Conservation (phyloP, 1,140 invertebrate genomes). For the Oncopodura yosiiana region DNA sequence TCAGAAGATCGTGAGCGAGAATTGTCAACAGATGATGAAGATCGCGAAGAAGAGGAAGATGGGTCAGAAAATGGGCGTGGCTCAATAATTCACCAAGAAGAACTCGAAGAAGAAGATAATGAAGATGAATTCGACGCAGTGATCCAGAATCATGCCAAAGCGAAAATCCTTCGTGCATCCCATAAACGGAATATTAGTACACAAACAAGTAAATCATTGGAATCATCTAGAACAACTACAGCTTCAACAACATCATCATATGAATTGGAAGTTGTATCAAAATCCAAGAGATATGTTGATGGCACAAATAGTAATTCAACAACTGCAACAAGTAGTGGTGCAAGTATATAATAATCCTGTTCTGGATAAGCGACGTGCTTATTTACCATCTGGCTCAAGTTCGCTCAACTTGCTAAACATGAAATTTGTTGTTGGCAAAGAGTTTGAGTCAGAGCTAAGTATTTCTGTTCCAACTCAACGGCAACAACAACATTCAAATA, state of each 20-base stretch:
- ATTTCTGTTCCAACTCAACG: conserved; percentile 11
- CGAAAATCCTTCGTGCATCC: background rate
- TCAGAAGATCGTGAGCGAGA: no score
- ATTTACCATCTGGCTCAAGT: conserved; percentile 13
- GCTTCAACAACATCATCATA: conserved; percentile 12
- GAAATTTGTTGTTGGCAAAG: conserved; percentile 17
- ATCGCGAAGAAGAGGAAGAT: background rate
- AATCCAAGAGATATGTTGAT: conserved; percentile 10
- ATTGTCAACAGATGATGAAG: background rate
- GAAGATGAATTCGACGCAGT: conserved; percentile 15
- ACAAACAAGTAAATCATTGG: conserved; percentile 17
- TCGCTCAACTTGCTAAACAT: conserved; percentile 19
- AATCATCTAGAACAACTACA: conserved; percentile 8
- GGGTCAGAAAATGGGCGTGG: no score
- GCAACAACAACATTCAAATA: background rate
- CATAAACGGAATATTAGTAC: conserved; percentile 3
- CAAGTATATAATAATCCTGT: background rate
- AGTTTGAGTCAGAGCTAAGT: conserved; percentile 21
- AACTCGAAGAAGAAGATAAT: background rate
- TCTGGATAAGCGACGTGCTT: conserved; percentile 2
- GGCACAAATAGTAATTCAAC: background rate
- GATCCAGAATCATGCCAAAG: conserved; percentile 11
- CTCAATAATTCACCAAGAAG: background rate
- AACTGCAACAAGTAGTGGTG: background rate
- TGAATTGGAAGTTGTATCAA: conserved; percentile 21